Conservation (phyloP, 2,888 invertebrate genomes). For the Maniola hyperantus region DNA sequence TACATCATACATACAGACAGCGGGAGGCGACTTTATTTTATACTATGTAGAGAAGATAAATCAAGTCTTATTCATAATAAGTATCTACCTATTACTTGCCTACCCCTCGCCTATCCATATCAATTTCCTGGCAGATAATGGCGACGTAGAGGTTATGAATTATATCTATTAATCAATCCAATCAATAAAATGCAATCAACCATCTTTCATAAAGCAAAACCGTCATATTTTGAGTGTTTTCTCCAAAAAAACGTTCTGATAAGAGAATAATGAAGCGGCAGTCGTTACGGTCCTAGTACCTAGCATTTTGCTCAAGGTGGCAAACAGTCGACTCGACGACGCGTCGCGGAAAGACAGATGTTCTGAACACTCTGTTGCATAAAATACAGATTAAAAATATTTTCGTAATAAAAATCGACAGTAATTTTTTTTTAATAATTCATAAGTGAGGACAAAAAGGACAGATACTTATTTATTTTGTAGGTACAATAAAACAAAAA, state of each 20-base stretch:
- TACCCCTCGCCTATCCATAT: neutral
- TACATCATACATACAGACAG: too few relatives aligned
- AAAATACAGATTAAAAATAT: neutral
- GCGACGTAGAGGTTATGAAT: neutral
- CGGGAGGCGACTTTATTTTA: too few relatives aligned
- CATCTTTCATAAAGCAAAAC: constrained; percentile 6
- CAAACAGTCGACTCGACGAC: constrained; percentile 27
- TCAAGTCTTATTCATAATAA: constrained; percentile 2
- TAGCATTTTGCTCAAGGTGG: constrained; percentile 14
- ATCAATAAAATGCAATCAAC: constrained; percentile 11
- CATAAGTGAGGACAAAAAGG: neutral
- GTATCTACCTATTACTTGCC: neutral
- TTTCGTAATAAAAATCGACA: neutral
- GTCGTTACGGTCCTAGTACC: neutral
- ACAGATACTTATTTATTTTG: too few relatives aligned
- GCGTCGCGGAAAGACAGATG: constrained; percentile 26
- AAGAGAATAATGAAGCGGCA: constrained; percentile 15
- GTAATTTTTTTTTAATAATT: neutral
- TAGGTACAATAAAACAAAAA: too few relatives aligned
- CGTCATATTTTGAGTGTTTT: constrained; percentile 22
- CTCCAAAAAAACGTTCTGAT: constrained; percentile 25
- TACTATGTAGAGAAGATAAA: too few relatives aligned
- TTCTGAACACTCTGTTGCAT: constrained; percentile 1
- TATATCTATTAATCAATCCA: neutral
- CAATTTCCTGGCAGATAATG: constrained; percentile 6